Evolutionary conservation across 2,888 invertebrate species (phyloP), one percentile per base, ranked within the genome.

Genomic region (Mesorhabditis spiculigera): DNA sequence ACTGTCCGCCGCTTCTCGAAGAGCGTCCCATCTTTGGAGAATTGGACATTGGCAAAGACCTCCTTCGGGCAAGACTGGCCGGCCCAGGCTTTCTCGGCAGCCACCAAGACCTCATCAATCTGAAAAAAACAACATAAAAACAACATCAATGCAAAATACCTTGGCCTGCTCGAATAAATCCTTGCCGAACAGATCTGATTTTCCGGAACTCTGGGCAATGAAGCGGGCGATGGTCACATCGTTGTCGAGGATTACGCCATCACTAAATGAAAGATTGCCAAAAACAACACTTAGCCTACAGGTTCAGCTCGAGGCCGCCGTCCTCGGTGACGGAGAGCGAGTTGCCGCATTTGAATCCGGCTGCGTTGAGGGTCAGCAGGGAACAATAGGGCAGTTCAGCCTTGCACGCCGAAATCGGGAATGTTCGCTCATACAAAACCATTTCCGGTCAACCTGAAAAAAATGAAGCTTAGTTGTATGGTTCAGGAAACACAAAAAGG

Each of bases 201-300:
- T 70, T 16, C 45, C 43, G 4, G 75, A 70, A n/a, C 73, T 74
- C 43, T 76, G 75, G 43, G 79, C 76, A 45, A 82, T 70, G 63
- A 79, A 71, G 8, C 78, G 70, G 8, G 82, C 78, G 67, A 82
- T 80, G 44, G 75, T 67, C 13, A 80, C 66, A 50, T 82, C 82
- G 68, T 77, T 80, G 5, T 69, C 66, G 5, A 81, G 16, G 8
- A 63, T 58, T 65, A 73, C 75, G 65, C 81, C 81, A 62, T 81
- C 82, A 28, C 82, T 82, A 67, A 63, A 80, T 70, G 66, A 43
- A 8, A 13, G 58, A 63, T 62, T 44, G 58, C 8, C 43, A 43
- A 69, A 61, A 5, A 44, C 43, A 5, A 16, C 10, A 43, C 62
- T 58, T 42, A 68, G 71, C 75, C 72, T 62, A 79, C 79, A 78